Base-by-base conservation (phyloP, 2,888 invertebrate genomes). In the Dascillus cervinus region DNA sequence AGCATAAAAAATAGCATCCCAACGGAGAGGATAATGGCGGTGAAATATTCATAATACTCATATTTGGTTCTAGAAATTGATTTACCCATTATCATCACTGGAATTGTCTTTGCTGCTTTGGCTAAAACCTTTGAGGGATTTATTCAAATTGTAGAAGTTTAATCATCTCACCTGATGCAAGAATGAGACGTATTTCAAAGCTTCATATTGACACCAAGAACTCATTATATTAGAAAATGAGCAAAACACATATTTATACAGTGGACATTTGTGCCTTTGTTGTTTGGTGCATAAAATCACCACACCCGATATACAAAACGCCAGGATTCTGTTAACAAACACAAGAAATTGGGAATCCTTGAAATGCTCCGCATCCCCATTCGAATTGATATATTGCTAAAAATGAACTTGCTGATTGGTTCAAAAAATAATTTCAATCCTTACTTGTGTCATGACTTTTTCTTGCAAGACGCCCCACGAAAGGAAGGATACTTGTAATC, bases 161-260 rank as follows among this genome's bases (percentile, higher is more conserved):
- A 2, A 22, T 14, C 10, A 13, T 28, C 40, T 52, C 46, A 88
- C 91, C 75, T 97, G 96, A 26, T 95, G 92, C 2, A 97, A 97
- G 63, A 98, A 98, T 57, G 88, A 94, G 53, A 98, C 92, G 65
- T 86, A 99, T 64, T 97, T 97, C 24, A 99, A 72, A 11, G 97
- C 97, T 67, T 98, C 98, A 62, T 99, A 98, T 66, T 99, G 98
- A 65, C 94, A 97, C 97, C 97, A 99, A 26, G 95, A 94, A 60
- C 95, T 95, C 75, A 98, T 78, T 43, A 97, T 89, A 65, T 98
- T 98, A 9, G 95, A 92, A 53, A 98, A 80, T 3, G 96, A 91
- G 57, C 95, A 92, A 69, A 83, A 97, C 0, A 87, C 84, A 66
- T 95, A 97, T 67, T 92, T 88, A 66, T 91, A 95, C 6, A 95